These are phyloP conservation scores for Rhagonycha fulva DNA, from an alignment of 2,888 invertebrate species.

Conservation along the genomic window DNA sequence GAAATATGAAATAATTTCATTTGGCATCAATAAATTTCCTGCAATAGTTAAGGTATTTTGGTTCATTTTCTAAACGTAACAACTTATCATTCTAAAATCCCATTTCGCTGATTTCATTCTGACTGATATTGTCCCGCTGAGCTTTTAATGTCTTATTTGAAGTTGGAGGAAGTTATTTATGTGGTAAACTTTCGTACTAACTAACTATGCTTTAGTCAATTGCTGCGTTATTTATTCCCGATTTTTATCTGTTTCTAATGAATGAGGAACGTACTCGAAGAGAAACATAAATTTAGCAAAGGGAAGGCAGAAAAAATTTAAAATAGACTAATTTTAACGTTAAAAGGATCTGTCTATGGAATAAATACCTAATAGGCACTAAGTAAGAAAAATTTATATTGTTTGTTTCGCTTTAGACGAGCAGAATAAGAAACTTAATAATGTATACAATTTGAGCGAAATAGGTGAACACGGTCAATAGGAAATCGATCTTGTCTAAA, in stretches of 20 bases:
- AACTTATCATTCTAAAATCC: conserved; percentile 31
- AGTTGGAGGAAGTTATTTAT: conserved; percentile 36
- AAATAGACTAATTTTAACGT: not conserved
- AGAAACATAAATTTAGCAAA: not conserved
- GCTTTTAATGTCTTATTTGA: conserved; percentile 38
- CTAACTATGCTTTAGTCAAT: not conserved
- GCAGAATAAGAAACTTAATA: not conserved
- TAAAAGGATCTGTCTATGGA: not conserved
- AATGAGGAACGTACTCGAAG: not conserved
- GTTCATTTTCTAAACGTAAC: conserved; percentile 22
- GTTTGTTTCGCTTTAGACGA: not conserved
- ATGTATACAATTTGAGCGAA: not conserved
- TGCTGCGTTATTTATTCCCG: not conserved
- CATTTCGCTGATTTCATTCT: conserved; percentile 31
- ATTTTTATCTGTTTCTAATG: not conserved
- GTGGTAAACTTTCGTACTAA: conserved; percentile 30
- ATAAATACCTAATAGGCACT: no score
- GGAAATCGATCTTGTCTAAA: conserved; percentile 35
- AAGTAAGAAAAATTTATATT: not conserved
- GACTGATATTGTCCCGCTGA: conserved; percentile 38
- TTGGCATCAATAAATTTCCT: not conserved
- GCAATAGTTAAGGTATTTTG: conserved; percentile 12
- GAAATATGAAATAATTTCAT: not conserved
- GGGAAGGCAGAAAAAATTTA: not conserved
- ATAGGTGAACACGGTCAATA: conserved; percentile 21